A percentile compares a stretch with the other conserved stretches of the same genome.
Conservation (phyloP, 2,888 invertebrate species). For the Priocnemis perturbator region DNA sequence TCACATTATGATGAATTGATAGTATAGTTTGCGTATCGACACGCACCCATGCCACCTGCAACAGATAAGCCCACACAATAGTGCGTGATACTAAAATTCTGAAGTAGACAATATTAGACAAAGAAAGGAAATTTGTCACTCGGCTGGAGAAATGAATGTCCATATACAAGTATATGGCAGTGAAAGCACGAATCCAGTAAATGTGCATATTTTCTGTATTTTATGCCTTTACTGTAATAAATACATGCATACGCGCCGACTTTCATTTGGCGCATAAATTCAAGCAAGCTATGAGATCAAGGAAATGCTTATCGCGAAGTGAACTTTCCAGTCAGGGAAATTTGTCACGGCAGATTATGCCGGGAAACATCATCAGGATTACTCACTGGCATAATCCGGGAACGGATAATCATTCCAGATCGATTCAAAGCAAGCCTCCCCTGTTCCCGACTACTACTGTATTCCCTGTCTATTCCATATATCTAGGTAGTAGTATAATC, state of each 20-base stretch:
- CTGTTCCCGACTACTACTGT: not conserved
- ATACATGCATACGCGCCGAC: too few relatives aligned
- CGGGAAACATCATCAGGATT: constrained; percentile 30
- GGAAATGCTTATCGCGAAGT: constrained; percentile 8
- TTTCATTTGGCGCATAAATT: not conserved
- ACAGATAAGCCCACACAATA: constrained; percentile 15
- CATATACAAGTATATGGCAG: too few relatives aligned
- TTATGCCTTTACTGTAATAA: too few relatives aligned
- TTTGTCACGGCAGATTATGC: constrained; percentile 29
- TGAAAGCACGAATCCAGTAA: too few relatives aligned
- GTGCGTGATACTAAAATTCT: not conserved
- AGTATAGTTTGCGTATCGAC: constrained; percentile 95
- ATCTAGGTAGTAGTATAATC: too few relatives aligned
- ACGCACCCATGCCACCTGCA: constrained; percentile 93
- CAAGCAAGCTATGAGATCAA: too few relatives aligned
- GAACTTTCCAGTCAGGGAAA: constrained; percentile 14
- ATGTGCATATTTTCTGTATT: too few relatives aligned
- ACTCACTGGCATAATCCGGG: constrained; percentile 20
- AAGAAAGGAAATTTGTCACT: too few relatives aligned
- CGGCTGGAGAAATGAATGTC: too few relatives aligned
- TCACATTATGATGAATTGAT: constrained; percentile 93
- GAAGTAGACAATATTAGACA: too few relatives aligned
- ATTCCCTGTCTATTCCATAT: not conserved
- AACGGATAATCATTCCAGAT: constrained; percentile 19
- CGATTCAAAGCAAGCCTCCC: not conserved